A percentile compares a stretch with the other conserved stretches of the same genome.
Evolutionary conservation across 2,888 invertebrate species (phyloP).

Genomic region (Nezara viridula): DNA sequence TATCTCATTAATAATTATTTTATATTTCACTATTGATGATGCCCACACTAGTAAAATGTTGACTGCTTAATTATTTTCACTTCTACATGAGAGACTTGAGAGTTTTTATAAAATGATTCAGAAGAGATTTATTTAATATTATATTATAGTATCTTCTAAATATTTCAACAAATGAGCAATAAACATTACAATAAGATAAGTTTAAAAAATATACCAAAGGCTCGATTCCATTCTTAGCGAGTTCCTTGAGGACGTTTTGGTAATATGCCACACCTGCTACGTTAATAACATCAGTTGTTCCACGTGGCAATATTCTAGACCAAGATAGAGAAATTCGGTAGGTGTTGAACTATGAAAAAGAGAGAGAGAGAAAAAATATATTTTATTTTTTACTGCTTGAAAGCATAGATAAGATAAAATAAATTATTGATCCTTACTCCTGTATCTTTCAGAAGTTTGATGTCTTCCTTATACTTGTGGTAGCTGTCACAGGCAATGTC

Average conservation of each 20-base stretch:
- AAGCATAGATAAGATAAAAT: not conserved
- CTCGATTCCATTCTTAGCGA: slow-evolving; percentile 74
- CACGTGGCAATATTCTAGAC: slow-evolving; percentile 81
- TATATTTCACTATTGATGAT: too few species aligned
- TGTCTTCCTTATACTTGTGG: slow-evolving; percentile 75
- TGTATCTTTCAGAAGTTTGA: slow-evolving; percentile 72
- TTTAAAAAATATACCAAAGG: slow-evolving; percentile 67
- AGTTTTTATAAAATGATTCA: too few species aligned
- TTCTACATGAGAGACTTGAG: too few species aligned
- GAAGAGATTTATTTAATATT: too few species aligned
- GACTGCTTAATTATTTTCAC: too few species aligned
- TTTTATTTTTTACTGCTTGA: not conserved
- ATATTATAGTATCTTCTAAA: too few species aligned
- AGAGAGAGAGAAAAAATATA: not conserved
- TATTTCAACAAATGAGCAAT: too few species aligned
- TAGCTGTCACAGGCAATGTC: slow-evolving; percentile 79
- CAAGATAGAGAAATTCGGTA: slow-evolving; percentile 84
- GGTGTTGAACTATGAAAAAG: slow-evolving; percentile 69
- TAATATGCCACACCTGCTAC: slow-evolving; percentile 82
- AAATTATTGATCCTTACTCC: slow-evolving; percentile 68
- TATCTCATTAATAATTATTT: too few species aligned
- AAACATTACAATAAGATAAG: not conserved
- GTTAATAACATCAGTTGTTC: slow-evolving; percentile 77
- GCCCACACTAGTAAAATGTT: too few species aligned
- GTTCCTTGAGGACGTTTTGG: slow-evolving; percentile 80